Percentiles rank a stretch among this genome's conserved stretches.
Conservation (phyloP, 2,888 invertebrate species). For the Agonopterix arenella region DNA sequence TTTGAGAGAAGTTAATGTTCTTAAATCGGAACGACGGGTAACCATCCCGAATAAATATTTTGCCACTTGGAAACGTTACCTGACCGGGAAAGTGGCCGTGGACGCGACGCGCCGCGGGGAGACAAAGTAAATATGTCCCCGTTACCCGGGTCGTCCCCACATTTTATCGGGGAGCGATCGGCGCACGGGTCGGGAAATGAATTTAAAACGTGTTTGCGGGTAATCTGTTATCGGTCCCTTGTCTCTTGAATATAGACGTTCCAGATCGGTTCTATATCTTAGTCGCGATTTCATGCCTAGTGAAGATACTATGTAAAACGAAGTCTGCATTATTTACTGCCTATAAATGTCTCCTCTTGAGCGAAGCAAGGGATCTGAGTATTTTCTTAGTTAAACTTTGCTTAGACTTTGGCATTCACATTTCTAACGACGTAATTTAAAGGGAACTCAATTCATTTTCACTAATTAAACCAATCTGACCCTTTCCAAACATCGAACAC, state of each 20-base stretch:
- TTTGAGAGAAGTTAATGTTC: conserved; percentile 56
- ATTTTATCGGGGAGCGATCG: conserved; percentile 76
- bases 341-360: too few relatives aligned
- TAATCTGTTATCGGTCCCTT: conserved; percentile 78
- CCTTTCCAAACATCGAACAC: conserved; percentile 22
- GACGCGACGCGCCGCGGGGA: conserved; percentile 55
- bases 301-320: too few relatives aligned
- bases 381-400: too few relatives aligned
- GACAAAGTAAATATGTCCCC: conserved; percentile 76
- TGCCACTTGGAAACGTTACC: conserved; percentile 72
- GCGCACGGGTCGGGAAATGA: conserved; percentile 75
- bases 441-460: conserved; percentile 20
- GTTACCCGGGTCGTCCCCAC: conserved; percentile 68
- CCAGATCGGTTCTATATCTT: conserved; percentile 50
- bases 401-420: background rate
- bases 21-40: conserved; percentile 65
- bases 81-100: conserved; percentile 70
- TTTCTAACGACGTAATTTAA: conserved; percentile 12
- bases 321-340: too few relatives aligned
- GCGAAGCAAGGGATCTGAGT: too few relatives aligned
- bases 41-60: conserved; percentile 71
- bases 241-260: conserved; percentile 74
- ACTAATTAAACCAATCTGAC: conserved; percentile 27
- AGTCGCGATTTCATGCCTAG: conserved; percentile 33
- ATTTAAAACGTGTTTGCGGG: conserved; percentile 78